phyloP scores from a whole-genome alignment of 2,113 vertebrate species.

The Amphilophus citrinellus region DNA sequence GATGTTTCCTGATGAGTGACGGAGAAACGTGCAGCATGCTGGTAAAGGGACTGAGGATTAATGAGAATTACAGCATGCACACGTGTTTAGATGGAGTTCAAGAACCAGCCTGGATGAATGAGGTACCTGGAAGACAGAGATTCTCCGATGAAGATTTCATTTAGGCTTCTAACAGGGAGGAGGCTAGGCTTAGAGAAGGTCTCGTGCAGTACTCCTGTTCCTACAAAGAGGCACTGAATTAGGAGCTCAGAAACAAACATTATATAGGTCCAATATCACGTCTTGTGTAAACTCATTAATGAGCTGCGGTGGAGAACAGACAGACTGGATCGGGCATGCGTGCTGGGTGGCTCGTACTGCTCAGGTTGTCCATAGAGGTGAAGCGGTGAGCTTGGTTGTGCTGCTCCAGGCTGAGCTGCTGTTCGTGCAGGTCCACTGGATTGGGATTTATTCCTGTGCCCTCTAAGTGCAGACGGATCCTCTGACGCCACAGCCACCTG shows the following conservation, averaged over 20 bases:
- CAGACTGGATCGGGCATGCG: not conserved
- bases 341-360: conserved; percentile 54
- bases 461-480: conserved; percentile 92
- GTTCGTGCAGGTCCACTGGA: conserved; percentile 94
- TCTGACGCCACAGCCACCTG: conserved; percentile 96
- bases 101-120: not conserved
- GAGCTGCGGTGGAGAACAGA: not conserved
- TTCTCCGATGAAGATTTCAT: conserved; percentile 98
- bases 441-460: conserved; percentile 93
- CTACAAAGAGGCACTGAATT: conserved; percentile 27
- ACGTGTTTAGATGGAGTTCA: not conserved
- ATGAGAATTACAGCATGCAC: conserved; percentile 30
- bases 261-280: not conserved
- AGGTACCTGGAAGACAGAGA: conserved; percentile 96
- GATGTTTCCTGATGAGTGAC: conserved; percentile 80
- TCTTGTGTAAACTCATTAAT: not conserved
- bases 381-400: conserved; percentile 91
- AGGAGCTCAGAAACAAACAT: not conserved
- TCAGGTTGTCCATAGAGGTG: conserved; percentile 59
- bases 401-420: conserved; percentile 94
- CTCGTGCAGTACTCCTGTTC: conserved; percentile 68
- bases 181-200: conserved; percentile 85
- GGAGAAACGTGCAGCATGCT: conserved; percentile 5
- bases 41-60: conserved; percentile 28
- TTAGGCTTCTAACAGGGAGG: conserved; percentile 92